Conservation (phyloP, 2,888 invertebrate genomes). For the Podotricha telesiphe region DNA sequence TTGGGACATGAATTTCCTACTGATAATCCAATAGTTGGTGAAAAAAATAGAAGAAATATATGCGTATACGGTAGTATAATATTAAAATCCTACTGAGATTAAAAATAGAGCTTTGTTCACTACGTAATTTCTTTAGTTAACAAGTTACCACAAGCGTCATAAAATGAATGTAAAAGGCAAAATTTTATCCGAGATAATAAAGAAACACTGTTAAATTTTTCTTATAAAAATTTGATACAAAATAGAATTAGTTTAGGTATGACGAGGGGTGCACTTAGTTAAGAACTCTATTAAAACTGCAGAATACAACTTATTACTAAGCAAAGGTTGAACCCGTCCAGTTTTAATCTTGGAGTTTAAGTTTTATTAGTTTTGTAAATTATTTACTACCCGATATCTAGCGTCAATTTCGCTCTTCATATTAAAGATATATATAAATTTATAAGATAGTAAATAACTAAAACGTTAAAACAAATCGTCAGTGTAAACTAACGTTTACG, state of each 20-base stretch:
- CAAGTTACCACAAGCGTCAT: background rate
- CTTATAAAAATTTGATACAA: constrained; percentile 4
- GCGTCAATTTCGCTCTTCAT: background rate
- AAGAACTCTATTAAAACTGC: constrained; percentile 20
- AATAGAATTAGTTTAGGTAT: background rate
- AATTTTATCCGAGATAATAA: background rate
- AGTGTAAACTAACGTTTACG: background rate
- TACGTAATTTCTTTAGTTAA: background rate
- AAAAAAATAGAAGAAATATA: no score
- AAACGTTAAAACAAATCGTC: constrained; percentile 5
- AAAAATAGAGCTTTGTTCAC: background rate
- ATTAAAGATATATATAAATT: no score
- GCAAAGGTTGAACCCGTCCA: constrained; percentile 11
- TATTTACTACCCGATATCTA: constrained; percentile 6
- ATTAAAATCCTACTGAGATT: background rate
- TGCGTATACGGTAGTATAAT: background rate
- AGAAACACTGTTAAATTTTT: background rate
- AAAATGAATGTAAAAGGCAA: background rate
- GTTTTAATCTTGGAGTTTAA: constrained; percentile 14
- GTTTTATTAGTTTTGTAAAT: constrained; percentile 19
- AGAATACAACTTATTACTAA: constrained; percentile 16
- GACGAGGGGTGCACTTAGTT: constrained; percentile 9
- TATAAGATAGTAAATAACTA: constrained; percentile 11
- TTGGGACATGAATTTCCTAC: no score
- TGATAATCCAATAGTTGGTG: no score